These are phyloP conservation scores for Lochmaea crataegi DNA, from an alignment of 2,888 invertebrate species.

Conservation along the genomic window DNA sequence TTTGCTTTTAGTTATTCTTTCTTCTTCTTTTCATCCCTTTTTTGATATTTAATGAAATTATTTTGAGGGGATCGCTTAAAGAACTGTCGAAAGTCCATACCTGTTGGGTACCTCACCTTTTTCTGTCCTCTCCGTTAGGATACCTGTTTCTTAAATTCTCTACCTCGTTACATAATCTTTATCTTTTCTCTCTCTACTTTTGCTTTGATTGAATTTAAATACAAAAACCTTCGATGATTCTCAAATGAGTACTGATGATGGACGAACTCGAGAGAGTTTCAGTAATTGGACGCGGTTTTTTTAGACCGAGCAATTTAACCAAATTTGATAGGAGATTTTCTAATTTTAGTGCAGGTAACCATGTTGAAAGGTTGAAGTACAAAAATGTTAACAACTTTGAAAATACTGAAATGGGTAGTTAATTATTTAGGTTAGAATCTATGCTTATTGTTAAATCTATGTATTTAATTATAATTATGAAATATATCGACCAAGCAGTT, in stretches of 20 bases:
- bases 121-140: slow-evolving; percentile 35
- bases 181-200: slow-evolving; percentile 36
- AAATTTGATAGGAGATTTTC: not conserved
- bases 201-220: slow-evolving; percentile 45
- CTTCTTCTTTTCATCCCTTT: too few species aligned
- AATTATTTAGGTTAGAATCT: too few species aligned
- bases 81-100: slow-evolving; percentile 21
- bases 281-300: slow-evolving; percentile 17
- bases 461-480: too few species aligned
- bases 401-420: too few species aligned
- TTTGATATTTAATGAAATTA: too few species aligned
- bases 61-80: too few species aligned
- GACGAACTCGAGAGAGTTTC: not conserved
- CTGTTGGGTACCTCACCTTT: slow-evolving; percentile 28
- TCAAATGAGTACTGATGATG: slow-evolving; percentile 18
- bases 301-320: slow-evolving; percentile 5
- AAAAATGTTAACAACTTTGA: too few species aligned
- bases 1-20: too few species aligned
- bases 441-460: too few species aligned
- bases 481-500: too few species aligned
- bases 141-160: slow-evolving; percentile 50
- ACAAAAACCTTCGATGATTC: slow-evolving; percentile 32
- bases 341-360: too few species aligned
- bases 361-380: too few species aligned
- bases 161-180: slow-evolving; percentile 60